A percentile compares a stretch with the other conserved stretches of the same genome.
phyloP scores from a whole-genome alignment of 2,797 vertebrate genomes.

The Hapalemur alaotrensis region DNA sequence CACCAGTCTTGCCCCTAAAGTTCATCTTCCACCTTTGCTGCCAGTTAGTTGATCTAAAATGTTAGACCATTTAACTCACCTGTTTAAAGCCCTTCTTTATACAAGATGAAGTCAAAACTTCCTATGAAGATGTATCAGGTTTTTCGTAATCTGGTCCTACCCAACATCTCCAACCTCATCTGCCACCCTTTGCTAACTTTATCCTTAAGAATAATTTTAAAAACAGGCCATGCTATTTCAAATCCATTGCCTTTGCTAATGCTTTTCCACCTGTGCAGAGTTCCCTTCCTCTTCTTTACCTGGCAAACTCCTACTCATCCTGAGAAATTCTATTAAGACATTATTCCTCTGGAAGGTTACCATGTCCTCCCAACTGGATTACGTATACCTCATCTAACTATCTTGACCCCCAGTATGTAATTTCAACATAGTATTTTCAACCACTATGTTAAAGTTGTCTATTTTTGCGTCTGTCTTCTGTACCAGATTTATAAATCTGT shows the following conservation, averaged over 20 bases:
- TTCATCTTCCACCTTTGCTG: neutral
- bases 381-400: neutral
- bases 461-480: neutral
- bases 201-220: neutral
- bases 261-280: neutral
- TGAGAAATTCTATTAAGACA: neutral
- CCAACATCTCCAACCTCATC: neutral
- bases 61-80: neutral
- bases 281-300: neutral
- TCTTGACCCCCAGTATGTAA: neutral
- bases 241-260: neutral
- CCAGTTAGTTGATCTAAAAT: neutral
- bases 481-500: neutral
- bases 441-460: neutral
- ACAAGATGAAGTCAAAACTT: neutral
- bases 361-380: neutral
- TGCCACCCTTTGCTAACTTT: neutral
- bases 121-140: neutral
- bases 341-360: neutral
- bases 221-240: neutral
- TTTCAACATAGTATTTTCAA: neutral
- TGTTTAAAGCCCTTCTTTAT: neutral
- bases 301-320: neutral
- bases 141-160: neutral
- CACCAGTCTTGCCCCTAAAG: neutral